phyloP scores from a whole-genome alignment of 2,797 vertebrate genomes.

The Enteromius unitaeniatus region DNA sequence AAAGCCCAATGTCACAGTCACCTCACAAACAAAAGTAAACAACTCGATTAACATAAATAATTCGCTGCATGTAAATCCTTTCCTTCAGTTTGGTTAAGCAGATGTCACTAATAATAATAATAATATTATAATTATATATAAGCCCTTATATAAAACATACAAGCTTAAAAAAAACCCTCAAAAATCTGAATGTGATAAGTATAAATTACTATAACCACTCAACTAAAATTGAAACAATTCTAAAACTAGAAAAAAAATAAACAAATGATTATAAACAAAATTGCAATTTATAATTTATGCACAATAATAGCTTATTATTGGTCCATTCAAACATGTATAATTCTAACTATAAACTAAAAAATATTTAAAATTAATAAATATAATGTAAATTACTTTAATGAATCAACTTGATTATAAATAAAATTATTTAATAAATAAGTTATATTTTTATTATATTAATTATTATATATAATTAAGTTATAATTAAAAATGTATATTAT shows the following conservation, averaged over 20 bases:
- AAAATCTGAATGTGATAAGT: too few relatives aligned
- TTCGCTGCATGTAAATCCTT: neutral
- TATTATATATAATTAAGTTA: too few relatives aligned
- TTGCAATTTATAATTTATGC: too few relatives aligned
- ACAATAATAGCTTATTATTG: neutral
- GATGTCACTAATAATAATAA: neutral
- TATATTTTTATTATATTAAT: too few relatives aligned
- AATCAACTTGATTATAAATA: neutral
- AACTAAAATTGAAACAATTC: neutral
- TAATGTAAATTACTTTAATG: neutral
- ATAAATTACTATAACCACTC: too few relatives aligned
- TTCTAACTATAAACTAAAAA: neutral
- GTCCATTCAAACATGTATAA: neutral
- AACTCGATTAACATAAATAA: neutral
- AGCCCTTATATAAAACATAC: neutral
- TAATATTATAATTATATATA: neutral
- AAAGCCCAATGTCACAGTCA: slow-evolving; percentile 49
- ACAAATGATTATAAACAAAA: neutral
- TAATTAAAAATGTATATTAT: too few relatives aligned
- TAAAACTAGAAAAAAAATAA: neutral
- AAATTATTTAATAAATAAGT: too few relatives aligned
- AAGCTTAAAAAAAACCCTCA: too few relatives aligned
- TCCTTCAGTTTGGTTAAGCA: neutral
- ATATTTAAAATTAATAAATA: neutral
- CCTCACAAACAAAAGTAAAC: slow-evolving; percentile 17